Base-by-base conservation (phyloP, 2,888 invertebrate species). In the Selenia dentaria region DNA sequence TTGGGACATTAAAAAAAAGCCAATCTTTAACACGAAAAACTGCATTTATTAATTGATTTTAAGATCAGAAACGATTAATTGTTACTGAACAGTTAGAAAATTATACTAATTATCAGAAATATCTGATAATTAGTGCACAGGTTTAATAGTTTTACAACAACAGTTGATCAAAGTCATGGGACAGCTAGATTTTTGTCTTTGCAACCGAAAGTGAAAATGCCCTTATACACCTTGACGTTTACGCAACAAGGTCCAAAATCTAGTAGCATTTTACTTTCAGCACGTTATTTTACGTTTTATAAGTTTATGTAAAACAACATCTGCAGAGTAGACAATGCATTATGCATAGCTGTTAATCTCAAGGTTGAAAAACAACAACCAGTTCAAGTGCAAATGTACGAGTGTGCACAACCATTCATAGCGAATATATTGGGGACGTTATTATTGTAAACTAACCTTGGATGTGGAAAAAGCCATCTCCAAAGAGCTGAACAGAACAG, bases 401-500 rank as follows among this genome's bases (percentile, higher is more conserved):
- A 16, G 13, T 13, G 22, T 41, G 26, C 9, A 39, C 6, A 31
- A 28, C 35, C 11, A 28, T 40, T 28, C 28, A 32, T 35, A 39
- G 5, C 22, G 28, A 22, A 22, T 16, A 22, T 22, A 8, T 22
- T 22, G 22, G 18, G n/a, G n/a, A n/a, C 4, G 4, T 16, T 16
- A 16, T 16, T 16, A 16, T 6, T 27, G 14, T 6, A 28, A 41
- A 55, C 55, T 55, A 67, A 81, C 82, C 80, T 81, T 76, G 65
- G 41, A 47, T 46, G 65, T 46, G 48, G 62, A 60, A 59, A 63
- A 64, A 54, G 57, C 67, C 79, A 78, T 78, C 68, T 62, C 54
- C 45, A 50, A 43, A 57, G 43, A 41, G 2, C 24, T 9, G 16
- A 31, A 24, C 27, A 10, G 6, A 27, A 25, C 18, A 4, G 8